These are phyloP conservation scores for Lasius platythorax DNA, from an alignment of 2,888 invertebrate genomes.

Conservation along the genomic window DNA sequence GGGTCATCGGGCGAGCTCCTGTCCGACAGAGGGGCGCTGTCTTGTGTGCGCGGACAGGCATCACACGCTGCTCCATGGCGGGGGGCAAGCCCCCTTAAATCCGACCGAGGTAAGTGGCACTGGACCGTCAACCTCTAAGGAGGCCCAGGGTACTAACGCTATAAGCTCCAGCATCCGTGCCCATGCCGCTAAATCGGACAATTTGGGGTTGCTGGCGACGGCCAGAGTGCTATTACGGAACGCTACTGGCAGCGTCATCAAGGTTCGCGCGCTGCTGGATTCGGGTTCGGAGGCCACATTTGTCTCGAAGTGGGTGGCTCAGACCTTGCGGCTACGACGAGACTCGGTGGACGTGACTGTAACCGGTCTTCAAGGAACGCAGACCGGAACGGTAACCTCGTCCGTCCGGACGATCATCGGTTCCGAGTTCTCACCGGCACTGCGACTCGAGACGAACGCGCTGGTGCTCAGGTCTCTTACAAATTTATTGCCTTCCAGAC, in stretches of 20 bases:
- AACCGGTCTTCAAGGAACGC: no score
- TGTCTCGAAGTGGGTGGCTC: neutral
- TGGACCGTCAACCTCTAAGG: neutral
- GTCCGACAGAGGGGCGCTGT: neutral
- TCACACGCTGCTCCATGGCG: neutral
- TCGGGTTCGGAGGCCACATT: neutral
- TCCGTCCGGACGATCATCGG: neutral
- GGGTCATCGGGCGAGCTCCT: neutral
- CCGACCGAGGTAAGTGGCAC: neutral
- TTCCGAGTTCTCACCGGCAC: neutral
- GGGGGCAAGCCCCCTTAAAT: neutral
- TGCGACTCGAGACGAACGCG: neutral
- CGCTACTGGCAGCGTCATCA: neutral
- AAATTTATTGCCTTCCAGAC: no score
- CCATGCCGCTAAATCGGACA: neutral
- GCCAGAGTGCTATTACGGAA: neutral
- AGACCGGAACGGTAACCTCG: neutral
- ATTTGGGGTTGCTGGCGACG: neutral
- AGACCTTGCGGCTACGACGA: neutral
- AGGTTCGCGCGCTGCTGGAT: neutral
- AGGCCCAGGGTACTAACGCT: neutral
- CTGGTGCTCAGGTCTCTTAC: neutral
- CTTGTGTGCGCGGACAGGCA: neutral
- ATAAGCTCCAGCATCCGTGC: neutral
- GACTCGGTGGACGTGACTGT: neutral